Evolutionary conservation across 2,113 vertebrate genomes (phyloP), one percentile per base, ranked within the genome.

Genomic region (Gallinago paraguaiae): DNA sequence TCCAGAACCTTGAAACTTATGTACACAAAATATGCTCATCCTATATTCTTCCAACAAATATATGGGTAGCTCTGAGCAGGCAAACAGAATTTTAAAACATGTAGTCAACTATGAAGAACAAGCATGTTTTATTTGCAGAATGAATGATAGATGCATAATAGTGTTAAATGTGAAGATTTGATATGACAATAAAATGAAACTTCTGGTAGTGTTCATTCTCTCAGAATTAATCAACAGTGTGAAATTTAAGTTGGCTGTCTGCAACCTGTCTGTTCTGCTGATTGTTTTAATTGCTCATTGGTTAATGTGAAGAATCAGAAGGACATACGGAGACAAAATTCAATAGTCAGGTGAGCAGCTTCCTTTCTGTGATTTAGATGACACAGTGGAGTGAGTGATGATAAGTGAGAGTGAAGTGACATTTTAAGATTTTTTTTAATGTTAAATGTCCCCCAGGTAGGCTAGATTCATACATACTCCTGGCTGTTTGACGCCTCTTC

Each of bases 211-310:
- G 13, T 88, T 95, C 31, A 65, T 84, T 90, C 54, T 82, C 53
- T 88, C 71, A 82, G 79, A 91, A 88, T 93, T 94, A 95, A 94
- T 92, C 79, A 91, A 12, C 65, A 90, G 82, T 75, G 50, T 93
- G 88, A 93, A 93, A 85, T 77, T 89, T 41, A 88, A 88, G 63
- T 77, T 90, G 67, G 61, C 84, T 86, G 50, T 46, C 63, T 93
- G 25, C 71, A 94, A 65, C 74, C 18, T 96, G 81, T 86, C 82
- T 94, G 13, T 89, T 90, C 78, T 82, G 45, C 15, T 89, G 60
- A 51, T 92, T 92, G 39, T 86, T 88, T 89, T 93, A 80, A 82
- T 86, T 95, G 94, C 18, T 7, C 90, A 8, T 64, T 87, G 63
- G 50, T 79, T 93, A 83, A 92, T 60, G 17, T 82, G 69, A 88